phyloP scores from a whole-genome alignment of 1,140 invertebrate species.

The Calliphora vicina region DNA sequence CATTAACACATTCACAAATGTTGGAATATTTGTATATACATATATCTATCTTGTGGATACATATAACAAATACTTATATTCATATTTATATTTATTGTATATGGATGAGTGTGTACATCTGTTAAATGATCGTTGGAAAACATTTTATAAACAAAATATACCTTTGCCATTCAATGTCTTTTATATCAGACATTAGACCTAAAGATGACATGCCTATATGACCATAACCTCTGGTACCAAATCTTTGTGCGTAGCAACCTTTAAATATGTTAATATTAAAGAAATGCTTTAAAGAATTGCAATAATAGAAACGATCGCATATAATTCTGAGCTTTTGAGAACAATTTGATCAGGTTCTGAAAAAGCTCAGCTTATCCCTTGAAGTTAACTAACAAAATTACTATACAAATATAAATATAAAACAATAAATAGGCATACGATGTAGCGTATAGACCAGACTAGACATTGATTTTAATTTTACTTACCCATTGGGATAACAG shows the following conservation, averaged over 20 bases:
- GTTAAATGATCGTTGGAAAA: not conserved
- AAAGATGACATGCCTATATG: slow-evolving; percentile 81
- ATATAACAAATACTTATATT: slow-evolving; percentile 27
- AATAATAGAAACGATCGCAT: too few relatives aligned
- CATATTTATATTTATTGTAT: slow-evolving; percentile 3
- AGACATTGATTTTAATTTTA: too few relatives aligned
- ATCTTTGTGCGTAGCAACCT: slow-evolving; percentile 80
- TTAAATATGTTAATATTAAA: slow-evolving; percentile 43
- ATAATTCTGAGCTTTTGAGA: not conserved
- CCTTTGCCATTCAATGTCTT: slow-evolving; percentile 74
- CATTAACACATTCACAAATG: too few relatives aligned
- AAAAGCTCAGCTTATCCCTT: too few relatives aligned
- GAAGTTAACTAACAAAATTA: too few relatives aligned
- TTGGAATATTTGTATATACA: not conserved
- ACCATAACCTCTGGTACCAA: slow-evolving; percentile 82
- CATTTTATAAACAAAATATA: slow-evolving; percentile 67
- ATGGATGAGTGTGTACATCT: not conserved
- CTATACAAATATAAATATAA: too few relatives aligned
- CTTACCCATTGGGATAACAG: slow-evolving; percentile 53
- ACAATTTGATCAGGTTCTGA: not conserved
- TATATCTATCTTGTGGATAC: not conserved
- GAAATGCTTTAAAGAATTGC: not conserved
- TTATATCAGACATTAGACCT: slow-evolving; percentile 74
- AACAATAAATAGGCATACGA: too few relatives aligned
- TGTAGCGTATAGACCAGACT: too few relatives aligned